These are phyloP conservation scores for Porites cylindrica DNA, from an alignment of 92 coral and sea anemone species.

Conservation along the genomic window DNA sequence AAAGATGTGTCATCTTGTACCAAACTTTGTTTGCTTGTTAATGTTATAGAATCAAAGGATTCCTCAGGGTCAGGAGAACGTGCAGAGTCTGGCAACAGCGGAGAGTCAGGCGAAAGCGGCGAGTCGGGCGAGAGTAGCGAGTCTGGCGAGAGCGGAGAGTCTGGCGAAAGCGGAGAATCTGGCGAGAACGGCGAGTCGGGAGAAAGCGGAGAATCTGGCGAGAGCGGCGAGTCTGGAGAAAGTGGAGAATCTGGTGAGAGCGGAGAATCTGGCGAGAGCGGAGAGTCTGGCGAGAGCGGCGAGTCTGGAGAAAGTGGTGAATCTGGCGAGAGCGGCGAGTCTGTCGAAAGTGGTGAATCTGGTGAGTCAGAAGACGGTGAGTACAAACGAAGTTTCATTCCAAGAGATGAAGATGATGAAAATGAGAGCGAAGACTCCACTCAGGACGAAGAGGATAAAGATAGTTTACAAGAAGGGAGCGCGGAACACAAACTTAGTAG, in stretches of 20 bases:
- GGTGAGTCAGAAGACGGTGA: conserved; percentile 51
- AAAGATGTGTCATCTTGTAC: too few species aligned
- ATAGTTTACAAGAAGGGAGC: conserved; percentile 51
- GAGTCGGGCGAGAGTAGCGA: conserved; percentile 38
- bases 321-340: conserved; percentile 23
- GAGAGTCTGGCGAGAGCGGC: background rate
- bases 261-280: background rate
- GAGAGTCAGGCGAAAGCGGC: conserved; percentile 12
- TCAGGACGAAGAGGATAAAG: conserved; percentile 59
- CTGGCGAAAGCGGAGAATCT: conserved; percentile 66
- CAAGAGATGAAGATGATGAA: conserved; percentile 47
- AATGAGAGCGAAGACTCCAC: conserved; percentile 65
- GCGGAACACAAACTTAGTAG: conserved; percentile 8
- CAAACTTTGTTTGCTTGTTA: too few species aligned
- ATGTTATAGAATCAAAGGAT: too few species aligned
- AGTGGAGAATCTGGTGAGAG: conserved; percentile 43
- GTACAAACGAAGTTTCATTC: conserved; percentile 52
- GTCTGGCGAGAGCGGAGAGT: conserved; percentile 42
- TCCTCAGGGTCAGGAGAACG: too few species aligned
- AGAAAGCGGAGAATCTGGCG: background rate
- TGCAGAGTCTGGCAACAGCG: background rate
- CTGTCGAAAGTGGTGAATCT: conserved; percentile 34
- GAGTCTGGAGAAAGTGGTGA: conserved; percentile 21
- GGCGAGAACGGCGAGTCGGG: background rate
- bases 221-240: conserved; percentile 38